Evolutionary conservation across 2,888 invertebrate species (phyloP), one percentile per base, ranked within the genome.

Genomic region (Scaeva pyrastri): DNA sequence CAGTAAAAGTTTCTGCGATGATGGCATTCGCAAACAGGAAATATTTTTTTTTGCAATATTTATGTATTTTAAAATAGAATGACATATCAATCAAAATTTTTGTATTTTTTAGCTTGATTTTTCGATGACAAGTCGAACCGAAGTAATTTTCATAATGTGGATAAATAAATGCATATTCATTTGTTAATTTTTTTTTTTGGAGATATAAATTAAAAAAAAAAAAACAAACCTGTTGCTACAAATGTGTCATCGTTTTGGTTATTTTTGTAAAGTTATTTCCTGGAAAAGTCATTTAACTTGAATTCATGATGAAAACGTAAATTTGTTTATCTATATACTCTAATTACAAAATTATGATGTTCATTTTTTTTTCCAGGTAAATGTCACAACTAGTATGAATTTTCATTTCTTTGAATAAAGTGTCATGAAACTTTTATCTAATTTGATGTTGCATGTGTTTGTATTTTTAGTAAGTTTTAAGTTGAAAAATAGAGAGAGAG

Each of bases 271-370:
- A n/a, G 12, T 4, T 26, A 26, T 45, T 64, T 66, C 66, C 66
- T 36, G 48, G 14, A 64, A 66, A 66, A 66, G 66, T 48, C 48
- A 66, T 66, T 66, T 48, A 66, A 66, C 48, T 48, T 48, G 31
- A 64, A 64, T 64, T 62, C 41, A 41, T 60, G 60, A 23, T 60
- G 60, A 23, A 60, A 60, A 60, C 43, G 43, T 43, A 64, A 62
- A 64, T 64, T 64, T 64, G 45, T 16, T 64, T 56, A 26, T 31
- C n/a, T 26, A 31, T 31, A 7, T 31, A 7, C 31, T 7, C 31
- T 7, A 48, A 48, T 64, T 19, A 26, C 26, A 66, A 66, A 39
- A 36, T 19, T 5, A 31, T 31, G 31, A 31, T 31, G 8, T 31
- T n/a, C n/a, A n/a, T n/a, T n/a, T n/a, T n/a, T n/a, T n/a, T n/a